Conservation (phyloP, 2,888 invertebrate genomes). For the Abrostola triplasia region DNA sequence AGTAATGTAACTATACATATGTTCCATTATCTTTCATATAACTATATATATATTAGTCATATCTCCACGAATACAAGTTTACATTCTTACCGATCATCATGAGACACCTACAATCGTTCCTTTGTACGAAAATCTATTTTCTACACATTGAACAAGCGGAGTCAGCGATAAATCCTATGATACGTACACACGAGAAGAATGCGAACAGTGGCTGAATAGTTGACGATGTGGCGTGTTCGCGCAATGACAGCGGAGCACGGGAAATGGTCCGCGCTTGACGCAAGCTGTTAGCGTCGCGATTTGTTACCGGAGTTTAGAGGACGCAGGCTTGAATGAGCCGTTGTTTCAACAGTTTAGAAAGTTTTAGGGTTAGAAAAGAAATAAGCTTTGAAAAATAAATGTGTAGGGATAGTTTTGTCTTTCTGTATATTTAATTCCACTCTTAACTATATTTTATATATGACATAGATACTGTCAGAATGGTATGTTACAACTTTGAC, state of each 20-base stretch:
- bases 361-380: neutral
- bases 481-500: too few species aligned
- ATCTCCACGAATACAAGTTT: neutral
- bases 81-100: neutral
- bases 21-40: too few species aligned
- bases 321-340: too few species aligned
- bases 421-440: too few species aligned
- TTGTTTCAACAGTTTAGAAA: too few species aligned
- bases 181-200: constrained; percentile 48
- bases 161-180: constrained; percentile 46
- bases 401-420: too few species aligned
- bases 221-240: constrained; percentile 61
- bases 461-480: too few species aligned
- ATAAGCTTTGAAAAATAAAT: too few species aligned
- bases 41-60: neutral
- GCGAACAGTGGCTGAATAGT: constrained; percentile 53
- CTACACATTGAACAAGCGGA: constrained; percentile 35
- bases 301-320: neutral
- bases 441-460: too few species aligned
- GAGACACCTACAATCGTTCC: constrained; percentile 8
- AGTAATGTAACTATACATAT: too few species aligned
- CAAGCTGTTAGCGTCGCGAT: constrained; percentile 41
- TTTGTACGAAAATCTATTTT: constrained; percentile 34
- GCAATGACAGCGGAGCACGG: constrained; percentile 60
- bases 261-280: constrained; percentile 57